Evolutionary conservation across 2,888 invertebrate genomes (phyloP).

Genomic region (Tolmerus cingulatus): DNA sequence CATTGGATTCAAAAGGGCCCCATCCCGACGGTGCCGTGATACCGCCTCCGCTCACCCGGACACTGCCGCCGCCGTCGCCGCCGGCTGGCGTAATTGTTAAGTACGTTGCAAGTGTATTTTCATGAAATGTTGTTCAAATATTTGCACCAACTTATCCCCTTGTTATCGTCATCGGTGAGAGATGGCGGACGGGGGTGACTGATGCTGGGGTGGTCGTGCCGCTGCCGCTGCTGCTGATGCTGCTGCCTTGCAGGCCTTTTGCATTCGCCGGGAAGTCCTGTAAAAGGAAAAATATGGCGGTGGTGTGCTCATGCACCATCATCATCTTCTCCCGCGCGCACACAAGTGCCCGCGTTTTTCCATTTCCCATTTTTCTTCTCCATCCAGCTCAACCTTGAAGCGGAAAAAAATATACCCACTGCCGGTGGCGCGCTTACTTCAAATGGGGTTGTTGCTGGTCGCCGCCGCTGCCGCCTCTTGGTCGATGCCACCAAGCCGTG

Average conservation of each 20-base stretch:
- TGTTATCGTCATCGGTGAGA: slow-evolving; percentile 32
- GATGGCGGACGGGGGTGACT: neutral
- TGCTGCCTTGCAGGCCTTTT: slow-evolving; percentile 30
- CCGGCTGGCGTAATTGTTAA: slow-evolving; percentile 21
- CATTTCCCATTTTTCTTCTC: slow-evolving; percentile 3
- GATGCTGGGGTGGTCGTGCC: neutral
- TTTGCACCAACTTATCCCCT: slow-evolving; percentile 41
- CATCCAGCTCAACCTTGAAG: slow-evolving; percentile 22
- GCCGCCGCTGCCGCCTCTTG: neutral
- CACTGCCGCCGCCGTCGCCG: neutral
- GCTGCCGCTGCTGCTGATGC: neutral
- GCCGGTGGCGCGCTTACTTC: neutral
- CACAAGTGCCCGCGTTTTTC: neutral
- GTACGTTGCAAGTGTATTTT: slow-evolving; percentile 41
- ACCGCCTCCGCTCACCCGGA: neutral
- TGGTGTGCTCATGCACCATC: slow-evolving; percentile 11
- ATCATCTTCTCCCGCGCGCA: slow-evolving; percentile 18
- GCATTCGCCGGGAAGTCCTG: slow-evolving; percentile 16
- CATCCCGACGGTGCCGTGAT: neutral
- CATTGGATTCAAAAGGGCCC: neutral
- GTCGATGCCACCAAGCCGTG: slow-evolving; percentile 10
- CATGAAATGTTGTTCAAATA: slow-evolving; percentile 42
- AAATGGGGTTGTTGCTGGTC: slow-evolving; percentile 26
- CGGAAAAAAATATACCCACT: neutral
- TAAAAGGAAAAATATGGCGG: slow-evolving; percentile 34